These are phyloP conservation scores for Temnothorax longispinosus DNA, from an alignment of 1,140 invertebrate genomes.

Conservation along the genomic window DNA sequence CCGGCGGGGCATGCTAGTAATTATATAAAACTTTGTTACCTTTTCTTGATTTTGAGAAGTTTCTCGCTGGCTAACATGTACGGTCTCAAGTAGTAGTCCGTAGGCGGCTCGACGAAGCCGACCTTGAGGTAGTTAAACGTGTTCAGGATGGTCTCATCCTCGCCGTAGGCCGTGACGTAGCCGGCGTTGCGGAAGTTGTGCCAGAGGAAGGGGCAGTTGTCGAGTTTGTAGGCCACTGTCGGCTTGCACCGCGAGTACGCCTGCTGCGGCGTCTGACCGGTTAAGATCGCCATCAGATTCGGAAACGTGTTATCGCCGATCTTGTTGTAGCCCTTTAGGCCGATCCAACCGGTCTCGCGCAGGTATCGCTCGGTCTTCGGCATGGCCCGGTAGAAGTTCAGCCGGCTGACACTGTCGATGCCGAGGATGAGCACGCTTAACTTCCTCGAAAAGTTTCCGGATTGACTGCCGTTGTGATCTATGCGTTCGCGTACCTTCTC, in stretches of 20 bases:
- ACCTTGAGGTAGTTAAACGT: constrained; percentile 93
- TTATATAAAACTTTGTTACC: constrained; percentile 51
- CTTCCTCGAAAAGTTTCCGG: constrained; percentile 72
- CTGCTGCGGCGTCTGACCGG: constrained; percentile 87
- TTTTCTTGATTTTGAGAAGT: constrained; percentile 86
- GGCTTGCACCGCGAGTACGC: constrained; percentile 86
- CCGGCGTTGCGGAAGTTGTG: constrained; percentile 90
- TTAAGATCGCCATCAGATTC: constrained; percentile 92
- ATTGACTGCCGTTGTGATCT: background rate
- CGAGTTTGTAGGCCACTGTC: constrained; percentile 83
- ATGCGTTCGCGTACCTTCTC: constrained; percentile 80
- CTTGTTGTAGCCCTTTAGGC: constrained; percentile 89
- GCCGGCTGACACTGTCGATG: constrained; percentile 93
- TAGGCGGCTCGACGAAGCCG: constrained; percentile 92
- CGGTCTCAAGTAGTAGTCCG: constrained; percentile 93
- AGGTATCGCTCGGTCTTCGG: constrained; percentile 90
- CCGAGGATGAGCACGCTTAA: constrained; percentile 91
- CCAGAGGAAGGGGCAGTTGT: constrained; percentile 93
- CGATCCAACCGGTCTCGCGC: constrained; percentile 86
- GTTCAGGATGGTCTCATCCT: constrained; percentile 91
- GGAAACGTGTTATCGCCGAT: constrained; percentile 93
- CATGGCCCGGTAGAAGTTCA: constrained; percentile 92
- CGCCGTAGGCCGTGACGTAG: constrained; percentile 92
- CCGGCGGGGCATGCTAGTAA: too few species aligned
- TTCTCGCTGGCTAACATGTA: constrained; percentile 89